phyloP scores from a whole-genome alignment of 2,888 invertebrate genomes.

The Limnephilus lunatus region DNA sequence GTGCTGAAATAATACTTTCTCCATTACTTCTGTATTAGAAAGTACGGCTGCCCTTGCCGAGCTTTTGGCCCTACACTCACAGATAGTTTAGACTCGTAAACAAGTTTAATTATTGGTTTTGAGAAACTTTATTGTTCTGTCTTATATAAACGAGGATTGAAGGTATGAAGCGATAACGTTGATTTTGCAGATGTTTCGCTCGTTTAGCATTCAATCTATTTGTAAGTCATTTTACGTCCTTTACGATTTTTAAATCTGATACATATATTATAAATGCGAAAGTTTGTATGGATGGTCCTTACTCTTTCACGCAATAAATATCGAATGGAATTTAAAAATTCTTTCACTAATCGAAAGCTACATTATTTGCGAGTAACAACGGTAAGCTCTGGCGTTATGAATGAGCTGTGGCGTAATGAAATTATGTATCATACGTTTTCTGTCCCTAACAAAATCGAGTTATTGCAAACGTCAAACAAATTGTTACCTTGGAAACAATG shows the following conservation, averaged over 20 bases:
- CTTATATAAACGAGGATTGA: neutral
- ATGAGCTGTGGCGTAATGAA: no score
- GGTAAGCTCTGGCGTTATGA: no score
- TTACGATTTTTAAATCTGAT: neutral
- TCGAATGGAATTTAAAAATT: no score
- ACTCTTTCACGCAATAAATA: no score
- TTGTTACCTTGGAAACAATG: no score
- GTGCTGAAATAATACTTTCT: neutral
- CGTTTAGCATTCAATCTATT: neutral
- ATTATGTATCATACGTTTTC: no score
- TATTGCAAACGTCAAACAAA: no score
- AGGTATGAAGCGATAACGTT: neutral
- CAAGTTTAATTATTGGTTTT: constrained; percentile 7
- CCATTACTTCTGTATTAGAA: neutral
- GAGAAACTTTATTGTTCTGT: neutral
- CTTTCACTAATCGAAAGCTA: no score
- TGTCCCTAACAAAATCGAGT: no score
- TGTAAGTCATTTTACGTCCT: neutral
- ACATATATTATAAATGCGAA: no score
- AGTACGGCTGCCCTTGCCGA: neutral
- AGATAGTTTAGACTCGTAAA: constrained; percentile 1
- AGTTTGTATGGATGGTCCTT: no score
- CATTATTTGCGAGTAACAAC: no score
- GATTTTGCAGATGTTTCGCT: neutral
- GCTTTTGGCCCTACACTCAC: neutral